These are phyloP conservation scores for Typhlomys cinereus DNA, from an alignment of 2,113 vertebrate species.

Conservation along the genomic window DNA sequence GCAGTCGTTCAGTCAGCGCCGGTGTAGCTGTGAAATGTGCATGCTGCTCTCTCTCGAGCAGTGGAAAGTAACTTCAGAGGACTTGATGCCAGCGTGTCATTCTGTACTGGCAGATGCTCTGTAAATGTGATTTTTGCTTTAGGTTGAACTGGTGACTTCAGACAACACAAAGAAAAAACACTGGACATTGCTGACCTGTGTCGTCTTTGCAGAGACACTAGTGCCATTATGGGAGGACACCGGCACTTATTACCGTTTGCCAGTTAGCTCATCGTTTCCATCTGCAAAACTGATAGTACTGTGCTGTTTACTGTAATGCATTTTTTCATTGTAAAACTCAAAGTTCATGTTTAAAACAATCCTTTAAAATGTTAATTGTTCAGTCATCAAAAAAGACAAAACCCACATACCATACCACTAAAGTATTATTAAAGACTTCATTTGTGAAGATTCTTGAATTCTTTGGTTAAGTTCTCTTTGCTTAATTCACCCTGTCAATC, in stretches of 20 bases:
- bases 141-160: conserved; percentile 63
- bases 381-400: background rate
- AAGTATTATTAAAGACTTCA: conserved; percentile 20
- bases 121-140: conserved; percentile 62
- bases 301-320: conserved; percentile 17
- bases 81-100: conserved; percentile 28
- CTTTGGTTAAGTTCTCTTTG: no score
- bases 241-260: background rate
- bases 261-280: background rate
- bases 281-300: conserved; percentile 12
- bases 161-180: background rate
- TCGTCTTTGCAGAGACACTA: background rate
- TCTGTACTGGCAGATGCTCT: conserved; percentile 53
- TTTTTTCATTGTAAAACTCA: conserved; percentile 54
- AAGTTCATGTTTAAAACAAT: conserved; percentile 52
- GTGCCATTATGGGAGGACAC: background rate
- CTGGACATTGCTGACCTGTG: conserved; percentile 14
- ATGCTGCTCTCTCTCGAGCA: conserved; percentile 75
- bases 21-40: conserved; percentile 68
- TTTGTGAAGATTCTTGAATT: background rate
- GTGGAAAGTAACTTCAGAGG: conserved; percentile 23
- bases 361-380: background rate
- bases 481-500: background rate
- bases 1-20: conserved; percentile 64
- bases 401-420: background rate